phyloP scores from a whole-genome alignment of 2,113 vertebrate species.

The Cavia aperea region DNA sequence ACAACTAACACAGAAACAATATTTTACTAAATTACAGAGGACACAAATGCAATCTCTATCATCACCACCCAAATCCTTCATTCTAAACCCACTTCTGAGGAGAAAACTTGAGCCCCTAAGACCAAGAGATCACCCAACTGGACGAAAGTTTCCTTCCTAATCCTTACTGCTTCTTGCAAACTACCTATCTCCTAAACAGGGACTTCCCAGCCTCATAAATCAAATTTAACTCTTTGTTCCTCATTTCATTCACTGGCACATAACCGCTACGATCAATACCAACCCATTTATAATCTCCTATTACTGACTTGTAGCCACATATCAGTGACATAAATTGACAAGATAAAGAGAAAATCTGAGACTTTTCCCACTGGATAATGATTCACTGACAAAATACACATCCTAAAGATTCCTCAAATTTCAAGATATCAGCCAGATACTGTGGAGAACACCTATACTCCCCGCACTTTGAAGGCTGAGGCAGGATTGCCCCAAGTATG shows the following conservation, averaged over 20 bases:
- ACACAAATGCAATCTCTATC: background rate
- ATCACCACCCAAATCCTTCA: background rate
- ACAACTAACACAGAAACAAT: background rate
- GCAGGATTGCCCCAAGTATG: background rate
- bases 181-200: background rate
- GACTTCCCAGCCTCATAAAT: background rate
- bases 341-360: background rate
- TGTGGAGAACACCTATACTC: background rate
- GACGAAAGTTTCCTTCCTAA: background rate
- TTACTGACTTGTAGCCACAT: background rate
- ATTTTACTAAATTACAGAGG: background rate
- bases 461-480: background rate
- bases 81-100: background rate
- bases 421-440: background rate
- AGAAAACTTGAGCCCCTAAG: background rate
- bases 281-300: background rate
- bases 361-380: background rate
- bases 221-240: background rate
- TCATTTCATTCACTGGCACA: background rate
- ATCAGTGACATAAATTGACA: conserved; percentile 6
- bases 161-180: background rate
- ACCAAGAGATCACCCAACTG: background rate
- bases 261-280: background rate
- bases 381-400: conserved; percentile 17
- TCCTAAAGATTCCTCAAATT: background rate